Evolutionary conservation across 1,140 invertebrate species (phyloP).

Genomic region (Sycophaga agraensis): DNA sequence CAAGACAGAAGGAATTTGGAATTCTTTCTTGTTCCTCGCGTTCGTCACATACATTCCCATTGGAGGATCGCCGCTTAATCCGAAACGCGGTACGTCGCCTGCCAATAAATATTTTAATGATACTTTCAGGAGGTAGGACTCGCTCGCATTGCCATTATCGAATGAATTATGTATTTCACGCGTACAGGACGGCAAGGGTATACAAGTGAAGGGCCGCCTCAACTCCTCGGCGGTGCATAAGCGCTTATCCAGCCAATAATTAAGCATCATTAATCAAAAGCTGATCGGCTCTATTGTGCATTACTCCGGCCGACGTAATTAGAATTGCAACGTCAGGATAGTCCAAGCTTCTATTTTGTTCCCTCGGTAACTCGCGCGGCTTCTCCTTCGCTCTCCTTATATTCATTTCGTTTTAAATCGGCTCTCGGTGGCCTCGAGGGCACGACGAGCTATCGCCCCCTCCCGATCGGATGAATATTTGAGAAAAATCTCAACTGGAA

Average conservation of each 20-base stretch:
- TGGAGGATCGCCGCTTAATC: no score
- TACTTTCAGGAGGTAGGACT: neutral
- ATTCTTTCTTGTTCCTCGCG: no score
- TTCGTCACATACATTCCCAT: no score
- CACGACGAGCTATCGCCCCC: no score
- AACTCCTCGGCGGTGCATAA: neutral
- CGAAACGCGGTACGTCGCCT: no score
- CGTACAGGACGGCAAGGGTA: neutral
- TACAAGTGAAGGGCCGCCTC: neutral
- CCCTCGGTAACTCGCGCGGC: no score
- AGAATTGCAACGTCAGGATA: constrained; percentile 18
- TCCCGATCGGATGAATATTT: constrained; percentile 13
- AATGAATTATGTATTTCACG: constrained; percentile 18
- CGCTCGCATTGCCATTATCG: neutral
- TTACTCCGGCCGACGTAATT: constrained; percentile 10
- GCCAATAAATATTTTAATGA: no score
- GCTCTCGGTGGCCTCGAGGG: no score
- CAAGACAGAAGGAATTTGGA: no score
- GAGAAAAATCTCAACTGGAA: constrained; percentile 14
- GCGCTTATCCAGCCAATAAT: constrained; percentile 6
- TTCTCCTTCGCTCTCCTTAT: no score
- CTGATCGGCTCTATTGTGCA: constrained; percentile 19
- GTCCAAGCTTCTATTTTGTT: neutral
- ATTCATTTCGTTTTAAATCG: neutral
- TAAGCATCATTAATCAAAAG: constrained; percentile 23